Evolutionary conservation across 2,797 vertebrate genomes (phyloP).

Genomic region (Microctenopoma lineatum): DNA sequence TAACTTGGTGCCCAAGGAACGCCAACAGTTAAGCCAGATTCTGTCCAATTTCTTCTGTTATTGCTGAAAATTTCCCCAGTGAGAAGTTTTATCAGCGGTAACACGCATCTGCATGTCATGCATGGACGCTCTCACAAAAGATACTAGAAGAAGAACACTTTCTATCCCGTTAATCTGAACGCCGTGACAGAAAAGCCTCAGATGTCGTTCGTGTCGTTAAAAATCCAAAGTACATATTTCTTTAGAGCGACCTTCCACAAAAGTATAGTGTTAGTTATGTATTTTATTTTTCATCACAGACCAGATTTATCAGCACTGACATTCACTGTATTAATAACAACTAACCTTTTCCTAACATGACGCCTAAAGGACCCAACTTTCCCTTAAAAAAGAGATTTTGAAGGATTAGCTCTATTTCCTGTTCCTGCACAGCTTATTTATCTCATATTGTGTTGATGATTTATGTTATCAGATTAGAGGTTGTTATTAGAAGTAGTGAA

Average conservation of each 20-base stretch:
- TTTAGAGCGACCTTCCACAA: conserved; percentile 21
- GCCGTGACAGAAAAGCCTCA: conserved; percentile 15
- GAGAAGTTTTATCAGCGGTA: conserved; percentile 23
- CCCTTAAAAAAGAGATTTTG: conserved; percentile 34
- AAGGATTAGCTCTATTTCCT: conserved; percentile 52
- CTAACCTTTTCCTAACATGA: conserved; percentile 33
- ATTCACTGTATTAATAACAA: conserved; percentile 48
- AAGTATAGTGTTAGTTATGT: too few relatives aligned
- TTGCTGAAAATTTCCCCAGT: conserved; percentile 24
- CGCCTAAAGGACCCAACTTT: conserved; percentile 30
- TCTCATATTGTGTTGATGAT: conserved; percentile 36
- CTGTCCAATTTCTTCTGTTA: conserved; percentile 14
- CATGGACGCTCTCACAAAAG: not conserved
- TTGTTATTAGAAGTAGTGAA: conserved; percentile 10
- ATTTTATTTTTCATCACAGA: not conserved
- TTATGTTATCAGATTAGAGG: conserved; percentile 49
- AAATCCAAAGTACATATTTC: not conserved
- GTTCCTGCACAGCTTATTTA: conserved; percentile 44
- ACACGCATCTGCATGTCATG: conserved; percentile 7
- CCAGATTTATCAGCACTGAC: conserved; percentile 27
- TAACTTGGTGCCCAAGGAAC: conserved; percentile 38
- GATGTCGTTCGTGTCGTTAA: not conserved
- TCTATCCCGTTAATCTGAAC: conserved; percentile 24
- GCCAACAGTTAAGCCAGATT: conserved; percentile 27
- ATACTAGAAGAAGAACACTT: not conserved